Evolutionary conservation across 2,888 invertebrate genomes (phyloP).

Genomic region (Aporophyla nigra): DNA sequence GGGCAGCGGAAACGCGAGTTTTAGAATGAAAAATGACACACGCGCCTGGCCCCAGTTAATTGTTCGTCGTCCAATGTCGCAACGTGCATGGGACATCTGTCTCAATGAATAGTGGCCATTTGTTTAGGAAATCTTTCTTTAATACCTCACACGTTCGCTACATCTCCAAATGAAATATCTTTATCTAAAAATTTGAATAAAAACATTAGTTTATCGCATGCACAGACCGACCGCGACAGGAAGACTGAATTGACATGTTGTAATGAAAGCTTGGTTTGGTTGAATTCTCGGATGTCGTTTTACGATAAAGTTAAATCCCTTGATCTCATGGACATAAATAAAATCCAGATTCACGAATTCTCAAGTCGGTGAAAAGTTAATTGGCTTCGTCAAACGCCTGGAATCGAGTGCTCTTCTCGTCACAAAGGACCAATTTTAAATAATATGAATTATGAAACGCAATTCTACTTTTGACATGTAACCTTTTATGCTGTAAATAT

Average conservation of each 20-base stretch:
- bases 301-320: not conserved
- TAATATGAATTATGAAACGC: not conserved
- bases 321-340: slow-evolving; percentile 8
- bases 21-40: slow-evolving; percentile 74
- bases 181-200: slow-evolving; percentile 58
- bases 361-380: slow-evolving; percentile 21
- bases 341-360: slow-evolving; percentile 10
- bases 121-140: slow-evolving; percentile 44
- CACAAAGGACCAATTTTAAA: not conserved
- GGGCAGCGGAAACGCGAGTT: slow-evolving; percentile 62
- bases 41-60: slow-evolving; percentile 58
- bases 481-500: not conserved
- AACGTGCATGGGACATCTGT: slow-evolving; percentile 55
- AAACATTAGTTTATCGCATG: slow-evolving; percentile 38
- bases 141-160: slow-evolving; percentile 63
- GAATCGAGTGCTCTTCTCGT: not conserved
- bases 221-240: slow-evolving; percentile 10
- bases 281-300: not conserved
- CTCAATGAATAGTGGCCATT: slow-evolving; percentile 58
- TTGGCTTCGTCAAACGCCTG: not conserved
- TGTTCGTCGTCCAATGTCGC: slow-evolving; percentile 48
- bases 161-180: slow-evolving; percentile 53
- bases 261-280: slow-evolving; percentile 7
- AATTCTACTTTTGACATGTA: not conserved
- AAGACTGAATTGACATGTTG: slow-evolving; percentile 32